Percentiles rank a stretch among this genome's conserved stretches.
Conservation (phyloP, 2,113 vertebrate species). For the human (Homo sapiens) region DNA sequence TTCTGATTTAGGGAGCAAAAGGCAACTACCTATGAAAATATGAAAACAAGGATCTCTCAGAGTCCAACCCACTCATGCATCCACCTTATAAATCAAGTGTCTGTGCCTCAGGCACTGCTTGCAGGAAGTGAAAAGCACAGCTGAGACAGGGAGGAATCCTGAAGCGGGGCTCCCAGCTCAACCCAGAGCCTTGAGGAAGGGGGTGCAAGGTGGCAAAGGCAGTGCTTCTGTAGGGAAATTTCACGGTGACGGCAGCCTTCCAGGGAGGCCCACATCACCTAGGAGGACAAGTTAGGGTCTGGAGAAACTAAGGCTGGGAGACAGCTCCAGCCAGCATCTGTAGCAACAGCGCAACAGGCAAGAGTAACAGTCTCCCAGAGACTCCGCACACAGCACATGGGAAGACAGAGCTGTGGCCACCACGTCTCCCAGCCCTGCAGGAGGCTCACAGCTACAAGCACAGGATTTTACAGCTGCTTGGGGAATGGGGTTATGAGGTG, state of each 20-base stretch:
- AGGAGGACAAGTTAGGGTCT: no score
- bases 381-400: background rate
- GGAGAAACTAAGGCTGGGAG: background rate
- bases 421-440: no score
- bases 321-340: background rate
- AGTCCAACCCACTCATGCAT: no score
- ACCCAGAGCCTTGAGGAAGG: background rate
- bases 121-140: background rate
- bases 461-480: no score
- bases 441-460: background rate
- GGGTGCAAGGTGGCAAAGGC: background rate
- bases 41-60: background rate
- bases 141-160: background rate
- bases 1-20: background rate
- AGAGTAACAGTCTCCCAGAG: background rate
- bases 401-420: background rate
- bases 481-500: accelerated
- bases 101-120: background rate
- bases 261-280: background rate
- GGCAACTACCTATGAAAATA: background rate
- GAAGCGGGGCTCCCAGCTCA: background rate
- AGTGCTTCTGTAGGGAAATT: background rate
- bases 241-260: no score
- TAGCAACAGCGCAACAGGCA: background rate
- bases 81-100: background rate